Conservation (phyloP, 2,797 vertebrate species). For the Neosalanx taihuensis region DNA sequence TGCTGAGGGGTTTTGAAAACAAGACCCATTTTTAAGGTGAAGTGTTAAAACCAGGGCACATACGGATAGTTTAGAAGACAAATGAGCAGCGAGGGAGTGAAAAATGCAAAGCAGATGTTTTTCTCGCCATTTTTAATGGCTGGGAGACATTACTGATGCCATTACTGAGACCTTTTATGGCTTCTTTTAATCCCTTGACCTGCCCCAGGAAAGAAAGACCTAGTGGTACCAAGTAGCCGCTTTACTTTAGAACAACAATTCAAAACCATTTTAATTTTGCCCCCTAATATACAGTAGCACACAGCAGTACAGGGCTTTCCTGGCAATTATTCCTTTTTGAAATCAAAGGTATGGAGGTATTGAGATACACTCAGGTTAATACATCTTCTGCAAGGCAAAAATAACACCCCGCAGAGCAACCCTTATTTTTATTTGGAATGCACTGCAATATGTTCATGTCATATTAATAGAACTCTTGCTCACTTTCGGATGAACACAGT, state of each 20-base stretch:
- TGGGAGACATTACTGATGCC: constrained; percentile 95
- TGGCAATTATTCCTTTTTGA: constrained; percentile 66
- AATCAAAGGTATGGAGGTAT: constrained; percentile 66
- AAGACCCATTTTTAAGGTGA: constrained; percentile 17
- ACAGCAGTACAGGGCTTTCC: constrained; percentile 78
- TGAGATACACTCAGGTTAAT: constrained; percentile 75
- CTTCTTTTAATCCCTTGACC: constrained; percentile 90
- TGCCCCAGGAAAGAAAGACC: constrained; percentile 87
- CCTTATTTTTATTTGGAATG: background rate
- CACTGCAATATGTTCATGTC: constrained; percentile 29
- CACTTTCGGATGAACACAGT: constrained; percentile 37
- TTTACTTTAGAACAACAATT: constrained; percentile 92
- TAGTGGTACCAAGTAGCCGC: constrained; percentile 90
- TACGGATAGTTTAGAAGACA: constrained; percentile 70
- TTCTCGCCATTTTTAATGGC: constrained; percentile 93
- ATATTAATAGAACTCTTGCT: constrained; percentile 21
- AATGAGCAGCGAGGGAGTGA: constrained; percentile 74
- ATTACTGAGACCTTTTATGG: constrained; percentile 95
- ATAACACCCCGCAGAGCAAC: constrained; percentile 18
- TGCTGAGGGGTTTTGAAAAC: constrained; percentile 41
- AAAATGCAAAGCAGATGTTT: constrained; percentile 83
- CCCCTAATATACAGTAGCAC: constrained; percentile 84
- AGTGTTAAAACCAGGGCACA: constrained; percentile 51
- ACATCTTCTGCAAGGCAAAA: constrained; percentile 56
- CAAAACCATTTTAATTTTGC: constrained; percentile 93